These are phyloP conservation scores for Coregonus sp. DNA, from an alignment of 2,797 vertebrate genomes.

Conservation along the genomic window DNA sequence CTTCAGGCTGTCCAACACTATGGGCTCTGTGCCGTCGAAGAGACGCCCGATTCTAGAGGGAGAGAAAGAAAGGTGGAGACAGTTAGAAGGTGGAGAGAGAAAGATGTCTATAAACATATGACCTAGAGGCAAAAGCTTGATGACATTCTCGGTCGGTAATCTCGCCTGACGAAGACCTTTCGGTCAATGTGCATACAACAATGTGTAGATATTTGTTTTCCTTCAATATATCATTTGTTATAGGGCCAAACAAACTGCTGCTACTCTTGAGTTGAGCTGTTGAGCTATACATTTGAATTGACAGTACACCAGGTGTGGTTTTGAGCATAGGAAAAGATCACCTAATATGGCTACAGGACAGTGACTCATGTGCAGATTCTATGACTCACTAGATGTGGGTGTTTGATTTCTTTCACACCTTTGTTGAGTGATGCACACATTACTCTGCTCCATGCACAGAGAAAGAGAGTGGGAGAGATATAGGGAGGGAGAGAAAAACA, in stretches of 20 bases:
- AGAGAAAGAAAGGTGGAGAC: constrained; percentile 33
- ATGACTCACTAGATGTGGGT: constrained; percentile 37
- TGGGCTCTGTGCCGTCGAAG: constrained; percentile 97
- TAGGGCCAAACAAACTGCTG: neutral
- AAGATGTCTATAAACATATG: constrained; percentile 64
- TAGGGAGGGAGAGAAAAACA: no score
- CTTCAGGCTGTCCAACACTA: constrained; percentile 98
- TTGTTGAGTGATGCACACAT: constrained; percentile 24
- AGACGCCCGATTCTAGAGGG: constrained; percentile 90
- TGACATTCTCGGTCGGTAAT: neutral
- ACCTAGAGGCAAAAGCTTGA: neutral
- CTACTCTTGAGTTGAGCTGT: neutral
- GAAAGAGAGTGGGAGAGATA: neutral
- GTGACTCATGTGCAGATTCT: neutral
- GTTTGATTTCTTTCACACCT: constrained; percentile 43
- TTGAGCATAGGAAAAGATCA: constrained; percentile 4
- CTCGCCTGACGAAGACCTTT: constrained; percentile 87
- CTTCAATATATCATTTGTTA: neutral
- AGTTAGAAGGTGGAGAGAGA: constrained; percentile 88
- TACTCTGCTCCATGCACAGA: constrained; percentile 6
- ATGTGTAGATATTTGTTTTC: neutral
- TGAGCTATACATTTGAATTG: neutral
- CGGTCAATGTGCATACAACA: neutral
- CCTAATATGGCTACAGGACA: neutral
- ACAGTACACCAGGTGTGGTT: neutral